Base-by-base conservation (phyloP, 1,140 invertebrate genomes). In the Macrostomum lignano region DNA sequence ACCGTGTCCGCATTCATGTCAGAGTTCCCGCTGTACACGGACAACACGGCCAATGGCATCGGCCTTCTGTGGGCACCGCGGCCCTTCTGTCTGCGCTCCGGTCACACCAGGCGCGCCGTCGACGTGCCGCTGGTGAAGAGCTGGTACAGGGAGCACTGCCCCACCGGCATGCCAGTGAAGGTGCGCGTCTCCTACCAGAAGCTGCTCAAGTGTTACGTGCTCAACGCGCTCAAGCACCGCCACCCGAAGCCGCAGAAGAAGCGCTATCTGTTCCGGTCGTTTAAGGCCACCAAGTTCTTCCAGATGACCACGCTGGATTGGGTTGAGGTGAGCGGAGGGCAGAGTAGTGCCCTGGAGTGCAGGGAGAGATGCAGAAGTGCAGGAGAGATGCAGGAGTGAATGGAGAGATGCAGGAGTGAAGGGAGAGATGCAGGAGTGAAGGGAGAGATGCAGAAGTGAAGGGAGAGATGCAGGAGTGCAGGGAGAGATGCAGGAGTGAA, bases 251-350 rank as follows among this genome's bases (percentile, higher is more conserved):
- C 88, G 14, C 88, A 98, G 47, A 96, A 96, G 58, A 93, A 94
- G 50, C 68, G 86, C 32, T 88, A 91, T 48, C 59, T 94, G 10
- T 96, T 96, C 67, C 68, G 84, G n/a, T 96, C 88, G 1, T 98
- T 98, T 60, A 98, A 98, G 59, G 76, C 84, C 0, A 98, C 91
- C 0, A 98, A 98, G 58, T 98, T 98, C 60, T 98, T 98, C 65
- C 88, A 98, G 69, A 84, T 79, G 0, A 98, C 91, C n/a, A 88
- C 82, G 1, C 62, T 98, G 36, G 91, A 98, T 58, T 98, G 91
- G 91, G 88, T 98, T 1, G 91, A 98, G 35, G 40, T n/a, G n/a
- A n/a, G n/a, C n/a, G n/a, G n/a, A n/a, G n/a, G n/a, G n/a, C n/a
- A n/a, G n/a, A n/a, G n/a, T n/a, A n/a, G n/a, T n/a, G n/a, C n/a